These are phyloP conservation scores for Mythimna albipuncta DNA, from an alignment of 2,888 invertebrate genomes.

Conservation along the genomic window DNA sequence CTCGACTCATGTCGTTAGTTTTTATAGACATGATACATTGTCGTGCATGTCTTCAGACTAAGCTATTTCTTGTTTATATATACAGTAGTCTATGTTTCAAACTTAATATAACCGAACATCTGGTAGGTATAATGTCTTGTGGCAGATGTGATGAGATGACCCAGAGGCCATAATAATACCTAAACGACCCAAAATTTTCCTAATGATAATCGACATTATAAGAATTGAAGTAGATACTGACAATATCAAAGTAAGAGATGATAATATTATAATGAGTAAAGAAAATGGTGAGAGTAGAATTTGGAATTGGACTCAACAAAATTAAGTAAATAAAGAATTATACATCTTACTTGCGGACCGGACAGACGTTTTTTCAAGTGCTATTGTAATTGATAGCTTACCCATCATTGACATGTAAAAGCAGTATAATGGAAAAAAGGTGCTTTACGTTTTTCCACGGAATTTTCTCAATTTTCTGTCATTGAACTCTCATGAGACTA, in stretches of 20 bases:
- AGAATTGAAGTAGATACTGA: neutral
- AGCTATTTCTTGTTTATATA: slow-evolving; percentile 1
- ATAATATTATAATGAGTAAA: neutral
- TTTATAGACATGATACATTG: slow-evolving; percentile 35
- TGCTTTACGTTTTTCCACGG: no score
- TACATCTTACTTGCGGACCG: no score
- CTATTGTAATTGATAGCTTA: no score
- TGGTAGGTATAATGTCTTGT: neutral
- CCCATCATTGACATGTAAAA: no score
- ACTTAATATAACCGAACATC: neutral
- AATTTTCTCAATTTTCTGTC: no score
- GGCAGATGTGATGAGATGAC: neutral
- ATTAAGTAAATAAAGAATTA: neutral
- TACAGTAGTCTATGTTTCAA: neutral
- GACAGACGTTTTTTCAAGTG: no score
- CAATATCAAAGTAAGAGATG: neutral
- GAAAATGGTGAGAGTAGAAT: neutral
- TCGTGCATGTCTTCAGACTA: slow-evolving; percentile 14
- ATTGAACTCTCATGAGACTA: no score
- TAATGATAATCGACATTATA: neutral
- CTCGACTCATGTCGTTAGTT: slow-evolving; percentile 26
- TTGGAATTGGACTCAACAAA: neutral
- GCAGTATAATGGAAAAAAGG: no score
- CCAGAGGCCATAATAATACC: neutral
- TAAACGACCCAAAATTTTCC: neutral